These are phyloP conservation scores for Elegia similella DNA, from an alignment of 2,888 invertebrate genomes.

Conservation along the genomic window DNA sequence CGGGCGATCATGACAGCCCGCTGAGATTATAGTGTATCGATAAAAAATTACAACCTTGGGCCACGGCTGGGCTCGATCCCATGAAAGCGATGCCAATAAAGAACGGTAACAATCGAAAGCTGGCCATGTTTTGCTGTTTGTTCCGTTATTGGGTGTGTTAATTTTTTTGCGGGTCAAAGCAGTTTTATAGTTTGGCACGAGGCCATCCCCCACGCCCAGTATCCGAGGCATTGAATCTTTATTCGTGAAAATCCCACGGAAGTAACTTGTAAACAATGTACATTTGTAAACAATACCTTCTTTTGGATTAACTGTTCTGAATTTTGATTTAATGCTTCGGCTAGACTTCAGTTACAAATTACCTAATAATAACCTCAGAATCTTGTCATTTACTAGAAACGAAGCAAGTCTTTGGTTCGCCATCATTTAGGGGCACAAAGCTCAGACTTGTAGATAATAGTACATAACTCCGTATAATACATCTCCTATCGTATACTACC, in stretches of 20 bases:
- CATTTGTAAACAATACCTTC: slow-evolving; percentile 39
- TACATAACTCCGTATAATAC: too few relatives aligned
- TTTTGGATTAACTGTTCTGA: slow-evolving; percentile 28
- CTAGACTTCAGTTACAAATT: not conserved
- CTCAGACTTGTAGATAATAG: too few relatives aligned
- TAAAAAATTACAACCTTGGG: slow-evolving; percentile 59
- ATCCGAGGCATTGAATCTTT: slow-evolving; percentile 38
- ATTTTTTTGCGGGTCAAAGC: slow-evolving; percentile 49
- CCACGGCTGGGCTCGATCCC: slow-evolving; percentile 40
- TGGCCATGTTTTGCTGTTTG: slow-evolving; percentile 50
- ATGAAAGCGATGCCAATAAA: slow-evolving; percentile 41
- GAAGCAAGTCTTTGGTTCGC: too few relatives aligned
- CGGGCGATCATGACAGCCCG: slow-evolving; percentile 37
- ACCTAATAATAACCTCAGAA: not conserved
- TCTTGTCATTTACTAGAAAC: not conserved
- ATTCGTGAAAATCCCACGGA: slow-evolving; percentile 61
- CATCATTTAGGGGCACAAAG: too few relatives aligned
- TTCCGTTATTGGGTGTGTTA: slow-evolving; percentile 49
- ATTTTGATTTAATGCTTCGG: slow-evolving; percentile 21
- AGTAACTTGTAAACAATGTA: slow-evolving; percentile 34
- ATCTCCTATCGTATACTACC: too few relatives aligned
- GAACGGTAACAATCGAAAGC: slow-evolving; percentile 40
- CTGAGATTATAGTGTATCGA: slow-evolving; percentile 42
- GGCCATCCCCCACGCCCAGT: slow-evolving; percentile 62
- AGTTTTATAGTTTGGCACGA: slow-evolving; percentile 70